Conservation (phyloP, 2,888 invertebrate species). For the Deroplatys truncata region DNA sequence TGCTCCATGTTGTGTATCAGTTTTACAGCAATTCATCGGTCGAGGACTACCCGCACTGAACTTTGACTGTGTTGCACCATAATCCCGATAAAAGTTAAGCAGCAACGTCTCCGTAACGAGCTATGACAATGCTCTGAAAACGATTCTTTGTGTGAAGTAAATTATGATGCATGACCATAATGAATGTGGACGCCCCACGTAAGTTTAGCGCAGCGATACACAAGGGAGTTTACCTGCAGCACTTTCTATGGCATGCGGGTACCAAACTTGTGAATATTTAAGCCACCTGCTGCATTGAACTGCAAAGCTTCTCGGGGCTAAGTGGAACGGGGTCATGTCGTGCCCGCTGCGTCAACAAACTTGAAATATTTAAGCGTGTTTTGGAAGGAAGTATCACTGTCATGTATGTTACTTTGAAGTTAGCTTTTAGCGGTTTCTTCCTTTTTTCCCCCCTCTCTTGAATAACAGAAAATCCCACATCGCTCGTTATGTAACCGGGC, state of each 20-base stretch:
- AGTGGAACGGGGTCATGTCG: not conserved
- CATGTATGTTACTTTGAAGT: not conserved
- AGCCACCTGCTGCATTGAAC: not conserved
- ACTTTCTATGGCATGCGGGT: not conserved
- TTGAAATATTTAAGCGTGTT: not conserved
- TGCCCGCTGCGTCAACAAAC: not conserved
- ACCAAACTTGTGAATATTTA: not conserved
- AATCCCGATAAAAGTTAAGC: not conserved
- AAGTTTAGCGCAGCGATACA: not conserved
- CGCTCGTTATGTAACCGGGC: too few relatives aligned
- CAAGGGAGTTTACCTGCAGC: not conserved
- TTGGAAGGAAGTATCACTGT: not conserved
- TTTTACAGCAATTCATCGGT: too few relatives aligned
- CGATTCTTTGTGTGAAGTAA: not conserved
- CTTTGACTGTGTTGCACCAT: not conserved
- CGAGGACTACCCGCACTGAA: not conserved
- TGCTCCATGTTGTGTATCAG: too few relatives aligned
- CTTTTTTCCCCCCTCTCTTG: too few relatives aligned
- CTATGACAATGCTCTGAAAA: not conserved
- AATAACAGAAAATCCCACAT: too few relatives aligned
- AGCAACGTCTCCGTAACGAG: not conserved
- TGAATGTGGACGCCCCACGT: not conserved
- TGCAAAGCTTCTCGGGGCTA: not conserved
- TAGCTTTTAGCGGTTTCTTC: not conserved
- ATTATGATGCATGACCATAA: not conserved